phyloP scores from a whole-genome alignment of 2,113 vertebrate genomes.

The Pteronura brasiliensis region DNA sequence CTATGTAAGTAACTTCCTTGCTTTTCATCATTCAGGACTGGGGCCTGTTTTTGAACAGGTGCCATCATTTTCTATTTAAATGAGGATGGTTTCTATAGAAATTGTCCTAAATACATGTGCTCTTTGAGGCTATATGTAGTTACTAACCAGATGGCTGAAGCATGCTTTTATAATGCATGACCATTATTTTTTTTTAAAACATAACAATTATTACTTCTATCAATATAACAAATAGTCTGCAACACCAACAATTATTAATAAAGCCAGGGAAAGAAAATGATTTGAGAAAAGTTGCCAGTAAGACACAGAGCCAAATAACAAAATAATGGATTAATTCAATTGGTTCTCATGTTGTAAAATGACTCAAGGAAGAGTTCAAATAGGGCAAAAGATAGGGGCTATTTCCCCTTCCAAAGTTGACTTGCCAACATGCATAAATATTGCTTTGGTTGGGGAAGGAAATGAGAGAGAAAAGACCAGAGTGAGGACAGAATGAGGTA shows the following conservation, averaged over 20 bases:
- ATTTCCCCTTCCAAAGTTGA: neutral
- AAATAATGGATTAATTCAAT: neutral
- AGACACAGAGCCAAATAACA: neutral
- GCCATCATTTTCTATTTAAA: neutral
- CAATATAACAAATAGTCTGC: neutral
- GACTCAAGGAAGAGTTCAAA: neutral
- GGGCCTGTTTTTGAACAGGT: neutral
- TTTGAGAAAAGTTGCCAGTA: neutral
- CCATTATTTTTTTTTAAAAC: neutral
- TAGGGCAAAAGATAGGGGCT: neutral
- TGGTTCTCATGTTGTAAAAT: neutral
- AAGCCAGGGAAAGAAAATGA: conserved; percentile 1
- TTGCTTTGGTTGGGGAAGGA: neutral
- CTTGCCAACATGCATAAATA: neutral
- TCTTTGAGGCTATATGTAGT: neutral
- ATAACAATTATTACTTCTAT: conserved; percentile 24
- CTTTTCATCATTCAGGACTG: neutral
- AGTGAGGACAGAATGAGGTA: neutral
- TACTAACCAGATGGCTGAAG: conserved; percentile 26
- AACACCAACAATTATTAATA: neutral
- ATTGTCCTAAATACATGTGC: neutral
- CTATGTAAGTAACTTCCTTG: neutral
- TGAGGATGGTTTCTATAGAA: conserved; percentile 44
- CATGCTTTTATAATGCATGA: neutral
- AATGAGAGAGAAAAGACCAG: neutral